A percentile compares a stretch with the other conserved stretches of the same genome.
These are phyloP conservation scores for Lagopus leucura DNA, from an alignment of 2,113 vertebrate species.

Conservation along the genomic window DNA sequence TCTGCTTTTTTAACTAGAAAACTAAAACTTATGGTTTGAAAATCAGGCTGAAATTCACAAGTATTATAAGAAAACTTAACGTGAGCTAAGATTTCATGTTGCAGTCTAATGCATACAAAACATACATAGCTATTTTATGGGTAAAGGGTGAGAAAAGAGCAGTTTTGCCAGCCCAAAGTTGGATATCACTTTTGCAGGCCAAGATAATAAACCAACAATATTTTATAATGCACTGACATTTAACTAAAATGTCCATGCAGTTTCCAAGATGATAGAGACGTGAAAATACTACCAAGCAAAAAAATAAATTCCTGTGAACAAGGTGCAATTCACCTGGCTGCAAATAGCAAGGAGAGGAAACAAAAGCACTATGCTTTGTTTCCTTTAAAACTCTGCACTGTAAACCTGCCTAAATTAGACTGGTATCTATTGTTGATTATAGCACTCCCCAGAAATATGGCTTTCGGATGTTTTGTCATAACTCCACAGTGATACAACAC, in stretches of 20 bases:
- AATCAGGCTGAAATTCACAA: not conserved
- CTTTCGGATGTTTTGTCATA: constrained; percentile 26
- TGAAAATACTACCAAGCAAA: not conserved
- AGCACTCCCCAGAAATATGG: constrained; percentile 44
- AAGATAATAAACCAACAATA: not conserved
- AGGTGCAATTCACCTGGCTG: fast-evolving
- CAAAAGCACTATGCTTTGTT: not conserved
- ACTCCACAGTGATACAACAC: not conserved
- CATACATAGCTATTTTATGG: not conserved
- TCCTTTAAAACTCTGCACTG: not conserved
- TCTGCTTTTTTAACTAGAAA: not conserved
- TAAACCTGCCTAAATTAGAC: not conserved
- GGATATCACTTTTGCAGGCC: not conserved
- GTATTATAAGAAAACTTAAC: not conserved
- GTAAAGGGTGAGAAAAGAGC: not conserved
- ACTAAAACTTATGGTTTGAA: not conserved
- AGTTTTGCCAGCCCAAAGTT: not conserved
- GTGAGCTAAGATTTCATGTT: not conserved
- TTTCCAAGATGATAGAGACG: not conserved
- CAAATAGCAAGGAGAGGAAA: not conserved
- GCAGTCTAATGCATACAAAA: not conserved
- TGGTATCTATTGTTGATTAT: constrained; percentile 1
- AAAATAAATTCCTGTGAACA: not conserved
- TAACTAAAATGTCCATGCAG: not conserved
- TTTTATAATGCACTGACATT: not conserved